phyloP scores from a whole-genome alignment of 2,113 vertebrate genomes.

The Chloropsis hardwickii region DNA sequence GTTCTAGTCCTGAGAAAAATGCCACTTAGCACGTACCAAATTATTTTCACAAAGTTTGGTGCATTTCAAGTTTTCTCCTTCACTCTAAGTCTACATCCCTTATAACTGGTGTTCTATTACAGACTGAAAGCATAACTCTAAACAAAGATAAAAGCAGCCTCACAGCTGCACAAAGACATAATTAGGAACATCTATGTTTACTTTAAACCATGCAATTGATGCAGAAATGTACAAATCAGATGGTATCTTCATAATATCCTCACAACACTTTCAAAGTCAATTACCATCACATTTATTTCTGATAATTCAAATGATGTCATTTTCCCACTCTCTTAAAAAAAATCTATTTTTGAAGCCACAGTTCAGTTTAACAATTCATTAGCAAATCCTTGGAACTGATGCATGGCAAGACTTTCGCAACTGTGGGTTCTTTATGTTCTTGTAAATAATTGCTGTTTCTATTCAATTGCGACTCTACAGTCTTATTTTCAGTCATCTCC shows the following conservation, averaged over 20 bases:
- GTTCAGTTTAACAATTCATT: conserved; percentile 69
- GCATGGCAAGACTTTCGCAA: conserved; percentile 37
- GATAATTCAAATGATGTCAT: conserved; percentile 39
- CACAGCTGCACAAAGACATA: conserved; percentile 63
- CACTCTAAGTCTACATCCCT: conserved; percentile 21
- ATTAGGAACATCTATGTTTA: conserved; percentile 65
- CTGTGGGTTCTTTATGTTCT: background rate
- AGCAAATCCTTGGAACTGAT: conserved; percentile 27
- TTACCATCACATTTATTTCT: conserved; percentile 66
- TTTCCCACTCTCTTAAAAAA: background rate
- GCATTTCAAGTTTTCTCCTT: conserved; percentile 45
- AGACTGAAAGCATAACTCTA: conserved; percentile 19
- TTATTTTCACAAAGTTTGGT: background rate
- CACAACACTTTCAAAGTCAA: conserved; percentile 52
- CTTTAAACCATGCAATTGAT: conserved; percentile 62
- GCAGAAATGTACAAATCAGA: conserved; percentile 55
- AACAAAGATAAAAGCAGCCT: conserved; percentile 61
- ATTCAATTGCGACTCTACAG: background rate
- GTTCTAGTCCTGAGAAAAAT: background rate
- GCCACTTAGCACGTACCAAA: background rate
- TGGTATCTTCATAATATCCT: conserved; percentile 29
- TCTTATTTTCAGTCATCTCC: background rate
- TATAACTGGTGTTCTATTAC: conserved; percentile 53
- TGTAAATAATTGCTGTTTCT: background rate
- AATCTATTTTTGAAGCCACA: conserved; percentile 20